Evolutionary conservation across 2,797 vertebrate genomes (phyloP).

Genomic region (Morelia viridis): DNA sequence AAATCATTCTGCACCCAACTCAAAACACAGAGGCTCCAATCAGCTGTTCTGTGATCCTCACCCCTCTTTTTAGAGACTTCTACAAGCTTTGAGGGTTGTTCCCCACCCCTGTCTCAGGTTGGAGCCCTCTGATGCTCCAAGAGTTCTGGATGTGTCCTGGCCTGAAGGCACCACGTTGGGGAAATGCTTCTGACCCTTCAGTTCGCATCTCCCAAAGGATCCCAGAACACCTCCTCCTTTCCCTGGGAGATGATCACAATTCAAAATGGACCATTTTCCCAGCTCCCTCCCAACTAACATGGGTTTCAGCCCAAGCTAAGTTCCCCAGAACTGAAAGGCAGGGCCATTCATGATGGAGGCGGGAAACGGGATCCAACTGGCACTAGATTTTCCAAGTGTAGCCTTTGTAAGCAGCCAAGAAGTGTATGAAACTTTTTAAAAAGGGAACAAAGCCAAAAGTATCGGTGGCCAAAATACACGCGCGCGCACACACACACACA

Average conservation of each 20-base stretch:
- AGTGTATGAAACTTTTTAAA: not conserved
- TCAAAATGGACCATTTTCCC: constrained; percentile 5
- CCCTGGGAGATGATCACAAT: not conserved
- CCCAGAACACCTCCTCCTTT: too few relatives aligned
- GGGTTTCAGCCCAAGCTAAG: constrained; percentile 45
- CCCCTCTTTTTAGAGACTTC: not conserved
- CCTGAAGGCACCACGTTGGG: too few relatives aligned
- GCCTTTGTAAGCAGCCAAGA: constrained; percentile 23
- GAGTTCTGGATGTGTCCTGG: too few relatives aligned
- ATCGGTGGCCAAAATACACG: too few relatives aligned
- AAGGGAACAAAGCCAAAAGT: not conserved
- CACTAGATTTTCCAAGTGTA: constrained; percentile 26
- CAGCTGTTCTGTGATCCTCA: not conserved
- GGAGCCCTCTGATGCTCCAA: too few relatives aligned
- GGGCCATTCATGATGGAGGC: constrained; percentile 16
- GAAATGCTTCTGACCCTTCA: too few relatives aligned
- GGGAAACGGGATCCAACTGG: constrained; percentile 53
- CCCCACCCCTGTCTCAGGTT: too few relatives aligned
- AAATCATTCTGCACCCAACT: not conserved
- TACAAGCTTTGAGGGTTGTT: not conserved
- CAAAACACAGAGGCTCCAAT: not conserved
- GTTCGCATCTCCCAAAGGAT: too few relatives aligned
- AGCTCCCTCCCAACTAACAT: not conserved
- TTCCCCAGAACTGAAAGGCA: constrained; percentile 29
- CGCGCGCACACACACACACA: not conserved